Percentiles rank a stretch among this genome's conserved stretches.
These are phyloP conservation scores for Montipora capitata DNA, from an alignment of 92 coral and sea anemone genomes.

Conservation along the genomic window DNA sequence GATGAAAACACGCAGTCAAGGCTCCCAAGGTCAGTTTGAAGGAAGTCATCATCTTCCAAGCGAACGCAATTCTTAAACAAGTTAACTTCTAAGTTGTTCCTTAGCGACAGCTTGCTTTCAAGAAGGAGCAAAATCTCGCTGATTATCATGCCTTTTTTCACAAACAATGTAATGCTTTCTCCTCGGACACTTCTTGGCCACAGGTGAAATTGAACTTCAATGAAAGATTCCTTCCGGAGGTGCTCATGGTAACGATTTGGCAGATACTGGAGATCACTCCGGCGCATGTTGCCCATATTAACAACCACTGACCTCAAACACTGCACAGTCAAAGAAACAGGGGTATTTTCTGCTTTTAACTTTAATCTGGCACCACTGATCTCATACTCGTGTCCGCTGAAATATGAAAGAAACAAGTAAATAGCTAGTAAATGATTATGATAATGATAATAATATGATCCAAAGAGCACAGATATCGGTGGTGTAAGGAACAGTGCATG, in stretches of 20 bases:
- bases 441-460: too few relatives aligned
- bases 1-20: conserved; percentile 54
- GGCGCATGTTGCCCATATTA: conserved; percentile 30
- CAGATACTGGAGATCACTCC: conserved; percentile 22
- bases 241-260: conserved; percentile 55
- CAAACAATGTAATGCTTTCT: conserved; percentile 22
- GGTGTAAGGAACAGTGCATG: too few relatives aligned
- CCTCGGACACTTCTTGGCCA: conserved; percentile 57
- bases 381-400: background rate
- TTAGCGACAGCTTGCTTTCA: conserved; percentile 41
- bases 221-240: conserved; percentile 26
- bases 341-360: conserved; percentile 10
- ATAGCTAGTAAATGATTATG: too few relatives aligned
- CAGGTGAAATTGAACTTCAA: conserved; percentile 37
- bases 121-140: conserved; percentile 59
- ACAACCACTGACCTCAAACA: conserved; percentile 67
- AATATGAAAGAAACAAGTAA: background rate
- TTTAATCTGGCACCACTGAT: background rate
- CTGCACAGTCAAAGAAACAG: conserved; percentile 57
- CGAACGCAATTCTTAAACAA: conserved; percentile 57
- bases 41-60: conserved; percentile 49
- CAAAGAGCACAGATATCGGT: too few relatives aligned
- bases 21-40: conserved; percentile 19
- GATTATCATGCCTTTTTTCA: conserved; percentile 44
- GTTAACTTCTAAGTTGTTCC: background rate